phyloP scores from a whole-genome alignment of 1,140 invertebrate genomes.

The Vollenhovia emeryi region DNA sequence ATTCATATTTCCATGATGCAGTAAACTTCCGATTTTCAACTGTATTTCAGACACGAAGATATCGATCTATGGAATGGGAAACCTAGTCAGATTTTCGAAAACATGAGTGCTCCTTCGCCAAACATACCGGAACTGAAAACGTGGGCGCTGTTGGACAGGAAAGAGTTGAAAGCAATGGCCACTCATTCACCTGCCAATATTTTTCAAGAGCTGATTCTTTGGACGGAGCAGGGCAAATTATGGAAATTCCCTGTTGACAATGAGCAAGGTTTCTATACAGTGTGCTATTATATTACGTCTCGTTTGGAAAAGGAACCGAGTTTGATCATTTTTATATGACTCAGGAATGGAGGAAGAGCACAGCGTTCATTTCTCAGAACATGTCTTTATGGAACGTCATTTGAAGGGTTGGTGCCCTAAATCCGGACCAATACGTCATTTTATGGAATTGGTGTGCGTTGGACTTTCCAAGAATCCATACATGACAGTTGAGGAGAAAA shows the following conservation, averaged over 20 bases:
- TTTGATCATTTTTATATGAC: constrained; percentile 66
- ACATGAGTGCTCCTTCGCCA: constrained; percentile 65
- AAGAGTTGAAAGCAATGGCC: constrained; percentile 88
- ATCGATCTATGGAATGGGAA: constrained; percentile 82
- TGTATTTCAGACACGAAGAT: not conserved
- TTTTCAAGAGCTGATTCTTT: constrained; percentile 96
- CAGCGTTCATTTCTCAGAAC: constrained; percentile 94
- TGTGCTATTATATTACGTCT: not conserved
- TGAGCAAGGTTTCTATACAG: constrained; percentile 92
- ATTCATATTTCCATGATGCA: not conserved
- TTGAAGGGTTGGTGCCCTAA: constrained; percentile 95
- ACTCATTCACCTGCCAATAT: constrained; percentile 93
- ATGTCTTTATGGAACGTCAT: constrained; percentile 96
- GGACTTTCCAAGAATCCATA: constrained; percentile 98
- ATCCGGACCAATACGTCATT: constrained; percentile 95
- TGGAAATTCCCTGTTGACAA: constrained; percentile 99
- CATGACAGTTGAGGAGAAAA: constrained; percentile 94
- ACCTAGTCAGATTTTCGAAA: constrained; percentile 87
- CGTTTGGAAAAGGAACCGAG: not conserved
- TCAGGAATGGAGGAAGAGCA: constrained; percentile 92
- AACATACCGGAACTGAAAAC: constrained; percentile 85
- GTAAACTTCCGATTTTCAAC: not conserved
- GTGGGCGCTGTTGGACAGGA: constrained; percentile 89
- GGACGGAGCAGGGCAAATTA: constrained; percentile 97
- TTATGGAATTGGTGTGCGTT: constrained; percentile 98